Percentiles rank a stretch among this genome's conserved stretches.
Evolutionary conservation across 2,888 invertebrate genomes (phyloP).

Genomic region (Colostygia pectinataria): DNA sequence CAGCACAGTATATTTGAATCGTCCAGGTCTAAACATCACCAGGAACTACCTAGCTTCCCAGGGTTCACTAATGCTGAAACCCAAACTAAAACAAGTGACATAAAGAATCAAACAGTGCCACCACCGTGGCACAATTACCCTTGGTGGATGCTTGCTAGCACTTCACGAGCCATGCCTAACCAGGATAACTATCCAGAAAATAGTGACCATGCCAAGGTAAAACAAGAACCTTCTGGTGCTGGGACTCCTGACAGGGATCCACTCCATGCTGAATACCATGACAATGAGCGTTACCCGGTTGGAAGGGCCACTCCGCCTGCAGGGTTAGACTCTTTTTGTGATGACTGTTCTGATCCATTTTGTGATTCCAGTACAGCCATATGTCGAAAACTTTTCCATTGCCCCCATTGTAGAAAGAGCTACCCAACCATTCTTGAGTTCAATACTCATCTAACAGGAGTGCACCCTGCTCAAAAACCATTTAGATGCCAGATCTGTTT

Average conservation of each 20-base stretch:
- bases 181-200: conserved; percentile 75
- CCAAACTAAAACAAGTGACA: conserved; percentile 75
- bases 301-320: conserved; percentile 68
- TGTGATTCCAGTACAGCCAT: conserved; percentile 74
- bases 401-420: conserved; percentile 81
- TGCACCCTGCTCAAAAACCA: conserved; percentile 79
- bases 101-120: conserved; percentile 68
- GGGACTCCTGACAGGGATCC: conserved; percentile 73
- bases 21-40: conserved; percentile 68
- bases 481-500: conserved; percentile 81
- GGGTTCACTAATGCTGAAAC: conserved; percentile 80
- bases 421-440: conserved; percentile 80
- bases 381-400: conserved; percentile 79
- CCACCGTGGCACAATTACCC: conserved; percentile 80
- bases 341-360: conserved; percentile 80
- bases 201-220: conserved; percentile 73
- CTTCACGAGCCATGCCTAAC: conserved; percentile 71
- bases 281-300: conserved; percentile 63
- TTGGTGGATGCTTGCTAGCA: conserved; percentile 81
- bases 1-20: conserved; percentile 79
- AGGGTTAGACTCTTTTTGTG: conserved; percentile 76
- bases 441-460: conserved; percentile 78
- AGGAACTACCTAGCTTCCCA: conserved; percentile 77
- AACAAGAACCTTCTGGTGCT: conserved; percentile 71
- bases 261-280: conserved; percentile 51